Evolutionary conservation across 2,113 vertebrate genomes (phyloP).

Genomic region (Ailuropoda melanoleuca): DNA sequence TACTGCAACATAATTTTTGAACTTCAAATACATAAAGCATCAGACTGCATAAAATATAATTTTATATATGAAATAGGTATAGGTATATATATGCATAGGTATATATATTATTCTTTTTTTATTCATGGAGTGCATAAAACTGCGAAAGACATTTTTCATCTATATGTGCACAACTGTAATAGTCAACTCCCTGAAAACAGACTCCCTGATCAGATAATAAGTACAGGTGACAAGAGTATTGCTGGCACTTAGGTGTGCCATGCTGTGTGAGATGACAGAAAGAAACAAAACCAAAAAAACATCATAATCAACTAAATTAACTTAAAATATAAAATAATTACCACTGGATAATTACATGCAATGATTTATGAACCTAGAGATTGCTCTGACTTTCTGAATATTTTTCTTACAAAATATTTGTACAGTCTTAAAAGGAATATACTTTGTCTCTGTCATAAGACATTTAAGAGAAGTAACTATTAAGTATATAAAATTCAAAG

Average conservation of each 20-base stretch:
- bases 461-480: slow-evolving; percentile 14
- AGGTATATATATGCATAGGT: background rate
- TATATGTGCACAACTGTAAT: background rate
- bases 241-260: background rate
- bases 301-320: slow-evolving; percentile 34
- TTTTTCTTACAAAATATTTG: background rate
- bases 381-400: background rate
- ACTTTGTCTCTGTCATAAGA: background rate
- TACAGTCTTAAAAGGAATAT: background rate
- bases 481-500: slow-evolving; percentile 25
- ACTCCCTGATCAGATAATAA: background rate
- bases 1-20: slow-evolving; percentile 29
- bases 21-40: slow-evolving; percentile 4
- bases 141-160: background rate
- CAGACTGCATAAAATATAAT: slow-evolving; percentile 1
- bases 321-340: slow-evolving; percentile 3
- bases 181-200: background rate
- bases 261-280: slow-evolving; percentile 14
- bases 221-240: background rate
- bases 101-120: background rate
- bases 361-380: slow-evolving; percentile 9
- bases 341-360: background rate
- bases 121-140: background rate
- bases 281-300: background rate
- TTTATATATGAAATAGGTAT: background rate